A percentile compares a stretch with the other conserved stretches of the same genome.
Conservation (phyloP, 2,797 vertebrate genomes). For the Pipistrellus kuhlii region DNA sequence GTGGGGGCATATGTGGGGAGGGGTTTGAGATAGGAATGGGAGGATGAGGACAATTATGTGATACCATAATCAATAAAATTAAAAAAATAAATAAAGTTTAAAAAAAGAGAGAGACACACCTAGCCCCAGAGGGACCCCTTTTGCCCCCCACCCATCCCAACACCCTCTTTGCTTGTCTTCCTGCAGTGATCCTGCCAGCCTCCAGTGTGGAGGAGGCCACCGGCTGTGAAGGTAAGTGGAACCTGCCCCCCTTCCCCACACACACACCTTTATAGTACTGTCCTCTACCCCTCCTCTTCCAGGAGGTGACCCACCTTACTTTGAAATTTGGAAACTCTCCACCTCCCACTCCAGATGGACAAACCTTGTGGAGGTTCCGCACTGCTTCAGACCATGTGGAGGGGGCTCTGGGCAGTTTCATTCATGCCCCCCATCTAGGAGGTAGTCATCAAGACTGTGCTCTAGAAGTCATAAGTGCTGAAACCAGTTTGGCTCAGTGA, state of each 20-base stretch:
- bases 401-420: neutral
- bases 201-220: conserved; percentile 96
- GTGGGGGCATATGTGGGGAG: no score
- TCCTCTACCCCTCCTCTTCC: neutral
- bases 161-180: conserved; percentile 71
- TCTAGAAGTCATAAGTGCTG: neutral
- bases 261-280: neutral
- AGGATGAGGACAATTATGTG: no score
- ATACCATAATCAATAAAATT: no score
- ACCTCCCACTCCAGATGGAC: neutral
- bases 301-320: neutral
- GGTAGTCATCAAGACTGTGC: neutral
- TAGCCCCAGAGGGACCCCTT: neutral
- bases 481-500: no score
- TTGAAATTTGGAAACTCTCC: neutral
- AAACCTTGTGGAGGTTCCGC: neutral
- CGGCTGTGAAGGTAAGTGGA: conserved; percentile 94
- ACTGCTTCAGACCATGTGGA: neutral
- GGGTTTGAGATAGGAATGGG: no score
- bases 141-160: neutral
- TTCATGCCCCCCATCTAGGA: neutral
- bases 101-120: neutral
- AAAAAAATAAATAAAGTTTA: no score
- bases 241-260: neutral
- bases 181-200: conserved; percentile 96